phyloP scores from a whole-genome alignment of 1,140 invertebrate genomes.

The Oryctes rhinoceros region DNA sequence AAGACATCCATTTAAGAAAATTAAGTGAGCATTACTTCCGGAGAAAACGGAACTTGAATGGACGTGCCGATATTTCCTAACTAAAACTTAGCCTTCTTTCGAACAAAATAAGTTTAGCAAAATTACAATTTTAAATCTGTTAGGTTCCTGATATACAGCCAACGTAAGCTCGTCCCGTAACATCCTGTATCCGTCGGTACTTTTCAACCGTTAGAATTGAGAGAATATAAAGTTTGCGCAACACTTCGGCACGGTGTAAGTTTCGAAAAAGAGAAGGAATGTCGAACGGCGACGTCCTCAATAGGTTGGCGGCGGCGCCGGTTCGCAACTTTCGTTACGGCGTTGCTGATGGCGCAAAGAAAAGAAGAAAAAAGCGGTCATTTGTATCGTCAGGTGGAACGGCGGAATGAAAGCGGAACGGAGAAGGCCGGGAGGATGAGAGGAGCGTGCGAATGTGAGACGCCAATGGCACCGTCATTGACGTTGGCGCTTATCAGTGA shows the following conservation, averaged over 20 bases:
- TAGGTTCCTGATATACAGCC: too few species aligned
- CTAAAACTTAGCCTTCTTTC: too few species aligned
- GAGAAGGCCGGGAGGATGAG: neutral
- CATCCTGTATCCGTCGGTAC: too few species aligned
- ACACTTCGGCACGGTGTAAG: neutral
- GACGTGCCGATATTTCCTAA: too few species aligned
- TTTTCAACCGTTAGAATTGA: too few species aligned
- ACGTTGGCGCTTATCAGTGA: constrained; percentile 31
- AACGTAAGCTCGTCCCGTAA: too few species aligned
- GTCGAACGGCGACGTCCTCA: neutral
- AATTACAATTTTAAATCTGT: too few species aligned
- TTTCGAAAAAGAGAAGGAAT: neutral
- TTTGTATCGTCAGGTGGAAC: constrained; percentile 44
- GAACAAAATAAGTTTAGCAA: too few species aligned
- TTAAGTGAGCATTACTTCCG: too few species aligned
- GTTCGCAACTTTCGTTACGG: neutral
- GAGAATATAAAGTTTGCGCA: neutral
- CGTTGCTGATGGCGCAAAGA: constrained; percentile 6
- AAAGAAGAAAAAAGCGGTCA: constrained; percentile 34
- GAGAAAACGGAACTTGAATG: too few species aligned
- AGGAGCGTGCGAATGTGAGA: neutral
- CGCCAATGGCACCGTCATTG: constrained; percentile 22
- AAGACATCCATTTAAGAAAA: too few species aligned
- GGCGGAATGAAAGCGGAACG: neutral
- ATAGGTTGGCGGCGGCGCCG: neutral